Base-by-base conservation (phyloP, 2,797 vertebrate species). In the Micromesistius poutassou region DNA sequence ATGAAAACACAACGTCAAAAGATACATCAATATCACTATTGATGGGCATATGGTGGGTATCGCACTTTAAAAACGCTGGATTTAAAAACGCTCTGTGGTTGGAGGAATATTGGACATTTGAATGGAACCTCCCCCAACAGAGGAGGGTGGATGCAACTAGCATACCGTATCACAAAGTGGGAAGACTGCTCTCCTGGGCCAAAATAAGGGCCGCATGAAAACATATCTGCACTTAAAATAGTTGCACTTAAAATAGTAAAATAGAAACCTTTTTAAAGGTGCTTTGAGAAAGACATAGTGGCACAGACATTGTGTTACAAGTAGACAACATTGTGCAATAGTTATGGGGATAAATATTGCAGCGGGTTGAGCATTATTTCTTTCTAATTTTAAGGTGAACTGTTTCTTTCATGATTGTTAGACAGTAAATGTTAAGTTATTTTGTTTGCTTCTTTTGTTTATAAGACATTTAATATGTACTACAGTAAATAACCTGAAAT, bases 171-270 rank as follows among this genome's bases (percentile, higher is more conserved):
- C 46, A 22, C 46, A 50, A 50, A 50, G 46, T 50, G 46, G 46
- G 46, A 13, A 13, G 14, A 42, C 40, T 42, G 3, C 46, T 50
- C 46, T 22, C 14, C 85, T 81, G 82, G 80, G 87, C 79, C 80
- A 86, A 87, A 86, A n/a, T 82, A 77, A 79, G 73, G 66, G 50
- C 74, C 77, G 82, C 75, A 80, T 88, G 75, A 78, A 79, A 81
- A 62, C 77, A 25, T 30, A 55, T 78, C 78, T 78, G 30, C 82
- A 89, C 80, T 62, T n/a, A n/a, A n/a, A 19, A 22, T 3, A 50
- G 46, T 50, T 50, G 4, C 4, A 4, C 16, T 4, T 50, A 50
- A 50, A 50, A n/a, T n/a, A n/a, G n/a, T n/a, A n/a, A n/a, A n/a
- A 50, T 19, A 50, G 3, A 50, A 50, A 19, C 66, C 33, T 71